phyloP scores from a whole-genome alignment of 2,113 vertebrate genomes.

The Terrapene triunguis region DNA sequence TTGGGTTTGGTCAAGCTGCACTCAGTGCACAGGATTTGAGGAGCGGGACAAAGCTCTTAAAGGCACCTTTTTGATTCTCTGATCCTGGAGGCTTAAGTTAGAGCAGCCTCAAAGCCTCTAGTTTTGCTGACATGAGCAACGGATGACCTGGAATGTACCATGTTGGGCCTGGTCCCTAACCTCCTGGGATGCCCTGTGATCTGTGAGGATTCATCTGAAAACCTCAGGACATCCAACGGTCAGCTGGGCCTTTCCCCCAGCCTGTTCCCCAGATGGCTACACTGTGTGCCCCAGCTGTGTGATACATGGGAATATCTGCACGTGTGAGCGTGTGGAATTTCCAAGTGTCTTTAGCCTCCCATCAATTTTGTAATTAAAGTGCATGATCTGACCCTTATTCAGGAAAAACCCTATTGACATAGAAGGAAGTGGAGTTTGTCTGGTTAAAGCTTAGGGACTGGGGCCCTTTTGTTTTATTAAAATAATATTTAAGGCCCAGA shows the following conservation, averaged over 20 bases:
- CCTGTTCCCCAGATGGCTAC: neutral
- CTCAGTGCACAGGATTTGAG: neutral
- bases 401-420: neutral
- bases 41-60: neutral
- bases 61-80: neutral
- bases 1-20: neutral
- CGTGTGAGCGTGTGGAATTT: neutral
- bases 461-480: neutral
- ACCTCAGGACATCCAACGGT: neutral
- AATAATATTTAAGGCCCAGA: neutral
- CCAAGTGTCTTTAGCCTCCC: rapidly evolving
- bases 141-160: neutral
- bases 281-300: neutral
- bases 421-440: neutral
- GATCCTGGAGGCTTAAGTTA: neutral
- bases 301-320: neutral
- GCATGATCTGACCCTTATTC: rapidly evolving
- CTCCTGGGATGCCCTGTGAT: neutral
- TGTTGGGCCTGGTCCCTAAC: neutral
- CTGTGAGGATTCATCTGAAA: neutral
- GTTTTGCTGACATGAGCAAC: neutral
- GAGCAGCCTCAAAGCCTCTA: neutral
- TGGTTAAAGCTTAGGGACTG: neutral
- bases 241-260: neutral
- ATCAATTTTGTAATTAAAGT: neutral